These are phyloP conservation scores for Diplolepis rosae DNA, from an alignment of 2,888 invertebrate genomes.

Conservation along the genomic window DNA sequence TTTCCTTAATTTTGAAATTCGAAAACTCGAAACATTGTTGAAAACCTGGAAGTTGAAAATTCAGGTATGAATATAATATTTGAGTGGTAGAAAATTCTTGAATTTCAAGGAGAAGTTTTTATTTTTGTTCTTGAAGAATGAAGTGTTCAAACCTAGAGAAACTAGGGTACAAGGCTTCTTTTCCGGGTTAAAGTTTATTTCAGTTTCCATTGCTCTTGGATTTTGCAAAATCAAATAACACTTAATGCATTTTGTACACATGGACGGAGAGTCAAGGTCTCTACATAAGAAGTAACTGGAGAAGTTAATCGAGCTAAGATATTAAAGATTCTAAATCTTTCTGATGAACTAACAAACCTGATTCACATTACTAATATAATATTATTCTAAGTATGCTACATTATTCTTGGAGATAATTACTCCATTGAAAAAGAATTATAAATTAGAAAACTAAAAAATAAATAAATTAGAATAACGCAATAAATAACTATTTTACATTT, in stretches of 20 bases:
- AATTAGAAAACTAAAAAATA: not conserved
- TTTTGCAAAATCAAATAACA: slow-evolving; percentile 53
- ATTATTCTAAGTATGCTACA: not conserved
- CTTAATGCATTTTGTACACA: slow-evolving; percentile 47
- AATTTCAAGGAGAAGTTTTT: not conserved
- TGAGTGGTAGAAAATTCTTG: not conserved
- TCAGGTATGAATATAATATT: not conserved
- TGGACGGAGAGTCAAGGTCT: slow-evolving; percentile 46
- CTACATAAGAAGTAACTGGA: not conserved
- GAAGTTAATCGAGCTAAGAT: slow-evolving; percentile 10
- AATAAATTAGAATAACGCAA: not conserved
- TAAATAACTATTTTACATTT: not conserved
- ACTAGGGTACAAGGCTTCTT: slow-evolving; percentile 48
- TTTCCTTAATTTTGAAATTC: no score
- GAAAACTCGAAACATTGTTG: no score
- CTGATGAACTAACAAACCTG: not conserved
- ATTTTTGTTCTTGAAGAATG: not conserved
- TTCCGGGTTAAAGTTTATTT: slow-evolving; percentile 65
- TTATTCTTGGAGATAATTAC: not conserved
- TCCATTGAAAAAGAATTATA: not conserved
- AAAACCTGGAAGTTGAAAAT: no score
- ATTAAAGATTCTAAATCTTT: slow-evolving; percentile 4
- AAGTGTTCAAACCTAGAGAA: not conserved
- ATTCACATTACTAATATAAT: not conserved
- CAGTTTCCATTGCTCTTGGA: slow-evolving; percentile 59